These are phyloP conservation scores for Athripsodes cinereus DNA, from an alignment of 2,888 invertebrate species.

Conservation along the genomic window DNA sequence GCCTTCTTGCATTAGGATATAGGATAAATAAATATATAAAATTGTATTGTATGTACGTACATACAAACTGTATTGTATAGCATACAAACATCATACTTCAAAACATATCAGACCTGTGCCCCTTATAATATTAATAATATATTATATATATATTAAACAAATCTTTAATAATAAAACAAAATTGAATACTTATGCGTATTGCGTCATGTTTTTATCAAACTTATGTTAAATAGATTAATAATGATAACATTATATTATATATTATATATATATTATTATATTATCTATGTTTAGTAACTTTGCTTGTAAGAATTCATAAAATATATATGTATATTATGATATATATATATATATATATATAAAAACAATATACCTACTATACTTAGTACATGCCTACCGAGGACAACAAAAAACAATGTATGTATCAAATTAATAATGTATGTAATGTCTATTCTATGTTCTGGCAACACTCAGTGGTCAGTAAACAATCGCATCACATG, in stretches of 20 bases:
- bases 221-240: constrained; percentile 26
- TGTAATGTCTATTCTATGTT: too few species aligned
- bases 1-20: constrained; percentile 50
- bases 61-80: constrained; percentile 39
- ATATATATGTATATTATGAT: neutral
- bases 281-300: neutral
- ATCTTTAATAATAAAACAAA: constrained; percentile 28
- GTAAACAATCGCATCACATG: too few species aligned
- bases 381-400: too few species aligned
- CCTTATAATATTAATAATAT: constrained; percentile 52
- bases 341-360: constrained; percentile 15
- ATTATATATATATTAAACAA: constrained; percentile 17
- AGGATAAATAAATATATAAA: too few species aligned
- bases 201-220: constrained; percentile 28
- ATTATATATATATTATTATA: neutral
- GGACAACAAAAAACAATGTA: too few species aligned
- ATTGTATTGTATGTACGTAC: too few species aligned
- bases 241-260: neutral
- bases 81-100: constrained; percentile 65
- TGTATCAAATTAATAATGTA: too few species aligned
- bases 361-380: too few species aligned
- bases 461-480: too few species aligned
- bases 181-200: constrained; percentile 28
- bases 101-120: constrained; percentile 78
- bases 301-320: constrained; percentile 2